Base-by-base conservation (phyloP, 2,113 vertebrate genomes). In the Peromyscus californicus region DNA sequence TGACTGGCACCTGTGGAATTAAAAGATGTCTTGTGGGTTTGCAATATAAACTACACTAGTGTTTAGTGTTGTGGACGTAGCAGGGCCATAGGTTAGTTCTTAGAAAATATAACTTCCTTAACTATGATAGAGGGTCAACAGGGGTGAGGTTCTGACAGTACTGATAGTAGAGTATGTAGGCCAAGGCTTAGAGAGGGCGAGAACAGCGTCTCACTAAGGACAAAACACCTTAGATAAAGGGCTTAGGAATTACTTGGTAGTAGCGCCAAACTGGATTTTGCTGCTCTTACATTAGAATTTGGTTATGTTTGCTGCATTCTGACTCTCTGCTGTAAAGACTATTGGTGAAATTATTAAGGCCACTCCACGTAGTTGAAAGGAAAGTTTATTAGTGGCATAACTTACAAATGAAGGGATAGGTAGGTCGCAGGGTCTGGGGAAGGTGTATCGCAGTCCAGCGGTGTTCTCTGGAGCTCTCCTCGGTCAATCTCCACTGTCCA, bases 61-160 rank as follows among this genome's bases (percentile, higher is more conserved):
- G 7, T 42, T 97, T 97, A 97, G 63, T 96, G 95, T 98, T 98
- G 97, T 97, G 90, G 83, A 96, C 90, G 78, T 75, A 93, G 79
- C 85, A 72, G 17, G 72, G 82, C 31, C 57, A 80, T 21, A 88
- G 42, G 17, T 87, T 57, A 84, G 57, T 54, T 93, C 39, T 89
- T 80, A 42, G 65, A 74, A 88, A 67, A 90, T 8, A 79, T 57
- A 57, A 22, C 57, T 12, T 78, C 70, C 54, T 54, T 61, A 82
- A 24, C 7, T 13, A 45, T 76, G 31, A 78, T 51, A 82, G 10
- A 59, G 21, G 19, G 21, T 82, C 12, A 59, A 63, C 42, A 7
- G 90, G 80, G 16, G 57, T 33, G 19, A 76, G 0, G 10, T 33
- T 91, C 39, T 31, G 45, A 39, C 8, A 48, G 16, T 84, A 26